Evolutionary conservation across 1,140 invertebrate species (phyloP), one percentile per base, ranked within the genome.

Genomic region (Drosophila littoralis): DNA sequence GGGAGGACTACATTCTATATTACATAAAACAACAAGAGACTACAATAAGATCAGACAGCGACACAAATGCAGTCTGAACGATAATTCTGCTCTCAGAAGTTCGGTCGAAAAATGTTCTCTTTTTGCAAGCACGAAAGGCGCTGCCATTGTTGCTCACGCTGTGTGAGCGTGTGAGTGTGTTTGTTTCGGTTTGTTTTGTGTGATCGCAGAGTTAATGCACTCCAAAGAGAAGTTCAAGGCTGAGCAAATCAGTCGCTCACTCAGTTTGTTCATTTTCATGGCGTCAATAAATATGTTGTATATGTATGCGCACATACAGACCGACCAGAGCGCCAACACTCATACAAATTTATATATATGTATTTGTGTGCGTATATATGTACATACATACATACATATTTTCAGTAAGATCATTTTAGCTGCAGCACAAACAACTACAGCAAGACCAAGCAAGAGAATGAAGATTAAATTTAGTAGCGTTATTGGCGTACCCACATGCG

Each of bases 201-300:
- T 52, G 81, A 43, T 59, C 77, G 71, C 76, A 88, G 79, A 91
- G 88, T 91, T 91, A 91, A 91, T 91, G 88, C 88, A 91, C 88
- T 91, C 88, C 68, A 55, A 58, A 73, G 72, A 91, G 88, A 91
- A 91, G 88, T 91, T 91, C 88, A 91, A 91, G 88, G 88, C 88
- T 91, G 89, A 89, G 83, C 88, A 84, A 91, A 91, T 91, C 88
- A 84, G 88, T 89, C 88, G 88, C 76, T 88, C 66, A 80, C 78
- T 82, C 76, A 66, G 67, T 69, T 68, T 61, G 75, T 64, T 81
- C 75, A 75, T 75, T 45, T 66, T 77, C 65, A 81, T 80, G 83
- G 71, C 79, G 83, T 85, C 77, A 83, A 55, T 32, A 45, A 28
- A 61, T 35, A 51, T 46, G 40, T 52, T 46, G 45, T 36, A 38